phyloP scores from a whole-genome alignment of 2,113 vertebrate species.

The Fregetta grallaria region DNA sequence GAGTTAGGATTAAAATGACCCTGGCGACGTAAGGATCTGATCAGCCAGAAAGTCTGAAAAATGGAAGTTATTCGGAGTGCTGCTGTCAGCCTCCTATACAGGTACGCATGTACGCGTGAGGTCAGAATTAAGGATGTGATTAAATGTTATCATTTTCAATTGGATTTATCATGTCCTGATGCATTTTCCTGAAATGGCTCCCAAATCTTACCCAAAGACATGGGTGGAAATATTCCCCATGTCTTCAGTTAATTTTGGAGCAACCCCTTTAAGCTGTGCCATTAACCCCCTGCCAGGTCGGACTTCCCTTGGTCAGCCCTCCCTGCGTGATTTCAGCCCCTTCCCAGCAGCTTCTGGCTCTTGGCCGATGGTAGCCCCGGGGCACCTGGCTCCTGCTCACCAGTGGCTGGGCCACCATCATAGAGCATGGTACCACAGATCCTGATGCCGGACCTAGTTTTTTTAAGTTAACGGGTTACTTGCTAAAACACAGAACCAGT shows the following conservation, averaged over 20 bases:
- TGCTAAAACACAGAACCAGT: neutral
- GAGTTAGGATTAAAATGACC: neutral
- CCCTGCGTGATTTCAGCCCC: neutral
- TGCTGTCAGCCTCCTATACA: neutral
- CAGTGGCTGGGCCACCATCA: fast-evolving
- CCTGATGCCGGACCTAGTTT: neutral
- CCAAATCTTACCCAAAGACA: neutral
- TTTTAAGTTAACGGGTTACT: neutral
- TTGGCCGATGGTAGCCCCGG: fast-evolving
- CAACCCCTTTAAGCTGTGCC: neutral
- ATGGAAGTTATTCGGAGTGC: neutral
- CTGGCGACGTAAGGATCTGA: neutral
- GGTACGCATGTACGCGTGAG: fast-evolving
- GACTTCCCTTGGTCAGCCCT: neutral
- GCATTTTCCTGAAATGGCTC: neutral
- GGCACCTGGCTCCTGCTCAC: fast-evolving
- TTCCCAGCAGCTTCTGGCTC: neutral
- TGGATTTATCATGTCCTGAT: neutral
- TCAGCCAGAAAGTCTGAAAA: neutral
- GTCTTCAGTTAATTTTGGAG: neutral
- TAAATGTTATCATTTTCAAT: neutral
- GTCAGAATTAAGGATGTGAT: neutral
- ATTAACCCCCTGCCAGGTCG: neutral
- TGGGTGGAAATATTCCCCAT: neutral
- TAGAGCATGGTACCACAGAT: neutral